Percentiles rank a stretch among this genome's conserved stretches.
Conservation (phyloP, 2,888 invertebrate species). For the Orchesellides sinensis region DNA sequence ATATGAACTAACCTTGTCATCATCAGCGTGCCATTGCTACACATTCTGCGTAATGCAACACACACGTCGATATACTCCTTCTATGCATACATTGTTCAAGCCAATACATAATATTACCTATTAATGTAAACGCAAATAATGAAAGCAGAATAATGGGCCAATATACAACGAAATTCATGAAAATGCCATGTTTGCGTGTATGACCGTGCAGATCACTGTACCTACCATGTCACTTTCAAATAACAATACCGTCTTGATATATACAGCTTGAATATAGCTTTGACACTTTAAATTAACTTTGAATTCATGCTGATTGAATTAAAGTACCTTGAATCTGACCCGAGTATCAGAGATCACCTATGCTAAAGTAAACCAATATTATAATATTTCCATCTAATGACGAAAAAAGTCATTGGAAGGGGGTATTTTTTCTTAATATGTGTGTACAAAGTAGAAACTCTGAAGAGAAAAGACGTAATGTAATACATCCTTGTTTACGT, state of each 20-base stretch:
- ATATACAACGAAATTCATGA: not conserved
- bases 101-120: not conserved
- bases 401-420: too few relatives aligned
- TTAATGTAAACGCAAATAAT: not conserved
- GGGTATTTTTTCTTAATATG: too few relatives aligned
- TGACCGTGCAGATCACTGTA: not conserved
- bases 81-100: conserved; percentile 3
- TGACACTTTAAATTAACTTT: conserved; percentile 21
- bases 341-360: conserved; percentile 10
- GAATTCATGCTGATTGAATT: conserved; percentile 34
- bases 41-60: conserved; percentile 8
- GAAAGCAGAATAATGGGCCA: not conserved
- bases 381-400: too few relatives aligned
- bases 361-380: too few relatives aligned
- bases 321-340: conserved; percentile 5
- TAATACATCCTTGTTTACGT: too few relatives aligned
- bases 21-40: conserved; percentile 43
- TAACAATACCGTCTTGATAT: not conserved
- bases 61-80: conserved; percentile 24
- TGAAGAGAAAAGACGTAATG: too few relatives aligned
- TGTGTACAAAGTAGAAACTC: too few relatives aligned
- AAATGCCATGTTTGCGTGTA: not conserved
- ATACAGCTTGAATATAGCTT: not conserved
- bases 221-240: not conserved
- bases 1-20: conserved; percentile 49